These are phyloP conservation scores for Pristiophorus japonicus DNA, from an alignment of 2,113 vertebrate genomes.

Conservation along the genomic window DNA sequence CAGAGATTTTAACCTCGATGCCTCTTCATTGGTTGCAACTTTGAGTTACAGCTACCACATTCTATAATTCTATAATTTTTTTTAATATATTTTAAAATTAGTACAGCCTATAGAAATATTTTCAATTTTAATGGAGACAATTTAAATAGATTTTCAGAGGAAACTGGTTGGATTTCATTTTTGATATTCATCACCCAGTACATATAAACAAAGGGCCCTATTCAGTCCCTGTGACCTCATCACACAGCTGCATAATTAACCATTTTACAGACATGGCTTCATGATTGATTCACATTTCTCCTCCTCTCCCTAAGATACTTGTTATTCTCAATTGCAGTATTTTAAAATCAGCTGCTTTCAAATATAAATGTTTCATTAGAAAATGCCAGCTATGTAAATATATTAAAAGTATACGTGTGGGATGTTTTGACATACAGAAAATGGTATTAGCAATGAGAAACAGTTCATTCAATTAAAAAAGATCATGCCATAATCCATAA, in stretches of 20 bases:
- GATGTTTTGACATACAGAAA: neutral
- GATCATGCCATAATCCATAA: neutral
- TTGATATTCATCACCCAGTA: constrained; percentile 3
- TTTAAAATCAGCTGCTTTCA: neutral
- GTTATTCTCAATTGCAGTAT: neutral
- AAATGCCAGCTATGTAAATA: neutral
- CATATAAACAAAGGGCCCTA: neutral
- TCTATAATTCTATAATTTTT: neutral
- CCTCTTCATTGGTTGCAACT: neutral
- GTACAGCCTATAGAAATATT: neutral
- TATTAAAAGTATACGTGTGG: neutral
- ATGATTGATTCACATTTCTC: constrained; percentile 25
- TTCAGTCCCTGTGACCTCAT: constrained; percentile 22
- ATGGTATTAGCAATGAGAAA: neutral
- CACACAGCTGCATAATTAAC: constrained; percentile 33
- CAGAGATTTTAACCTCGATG: neutral
- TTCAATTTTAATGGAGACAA: neutral
- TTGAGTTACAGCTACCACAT: neutral
- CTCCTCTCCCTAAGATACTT: neutral
- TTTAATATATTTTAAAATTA: neutral
- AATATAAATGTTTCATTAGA: neutral
- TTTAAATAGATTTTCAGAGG: constrained; percentile 15
- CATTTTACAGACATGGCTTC: constrained; percentile 17
- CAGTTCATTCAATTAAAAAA: neutral
- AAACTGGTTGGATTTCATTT: neutral